Base-by-base conservation (phyloP, 2,113 vertebrate genomes). In the Cyrtonyx montezumae region DNA sequence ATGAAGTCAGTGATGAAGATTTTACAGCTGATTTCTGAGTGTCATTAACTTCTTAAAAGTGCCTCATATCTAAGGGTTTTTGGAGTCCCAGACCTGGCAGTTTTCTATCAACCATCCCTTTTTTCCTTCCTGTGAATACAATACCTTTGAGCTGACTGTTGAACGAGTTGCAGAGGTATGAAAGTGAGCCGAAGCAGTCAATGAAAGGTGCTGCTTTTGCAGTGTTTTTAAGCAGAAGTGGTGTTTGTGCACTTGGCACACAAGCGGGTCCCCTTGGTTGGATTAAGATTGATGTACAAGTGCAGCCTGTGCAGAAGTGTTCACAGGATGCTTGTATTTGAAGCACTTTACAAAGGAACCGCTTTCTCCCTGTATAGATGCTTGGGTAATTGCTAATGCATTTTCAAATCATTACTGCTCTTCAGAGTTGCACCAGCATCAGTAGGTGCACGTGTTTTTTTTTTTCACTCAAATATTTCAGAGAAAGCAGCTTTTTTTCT, bases 21-120 rank as follows among this genome's bases (percentile, higher is more conserved):
- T 93, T 81, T 70, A 55, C 37, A 82, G 69, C 73, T 73, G 3
- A 48, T 74, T 85, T 83, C 49, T 66, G 18, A 69, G 13, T 49
- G 10, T 91, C 87, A 46, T 40, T 8, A 42, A 19, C 46, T 91
- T 90, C 67, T 79, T 84, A 32, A 46, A 91, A 77, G 20, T 61
- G 63, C 7, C 49, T 90, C 22, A 26, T 92, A 69, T 49, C 15
- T 42, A 51, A 80, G 67, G 71, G 55, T 62, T 62, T 58, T n/a
- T 23, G 62, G 56, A 91, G 15, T 95, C 56, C 18, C 49, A 67
- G 87, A 87, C 2, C 19, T 43, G 51, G 22, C 61, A 56, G 88
- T 94, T 91, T 96, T 82, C 26, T 43, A 71, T 32, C 53, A 84
- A 25, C 12, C 37, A 8, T 61, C 78, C 16, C 3, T 43, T 28